Evolutionary conservation across 2,797 vertebrate genomes (phyloP).

Genomic region (Liasis olivaceus): DNA sequence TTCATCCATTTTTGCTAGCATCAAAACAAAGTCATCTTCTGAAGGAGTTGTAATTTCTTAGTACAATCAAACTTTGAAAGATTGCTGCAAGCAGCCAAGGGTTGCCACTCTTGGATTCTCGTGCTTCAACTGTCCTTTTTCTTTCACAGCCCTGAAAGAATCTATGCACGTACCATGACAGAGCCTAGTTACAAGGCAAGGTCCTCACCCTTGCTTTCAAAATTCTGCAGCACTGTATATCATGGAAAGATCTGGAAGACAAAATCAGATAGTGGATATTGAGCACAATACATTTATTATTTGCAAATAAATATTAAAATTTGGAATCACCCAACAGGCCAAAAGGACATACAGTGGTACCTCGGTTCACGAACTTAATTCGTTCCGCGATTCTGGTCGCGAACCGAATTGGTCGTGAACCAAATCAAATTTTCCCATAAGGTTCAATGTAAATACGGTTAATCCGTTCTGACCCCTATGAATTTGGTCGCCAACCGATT

Average conservation of each 20-base stretch:
- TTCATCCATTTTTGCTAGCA: not conserved
- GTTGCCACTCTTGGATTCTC: not conserved
- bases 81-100: not conserved
- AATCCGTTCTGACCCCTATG: no score
- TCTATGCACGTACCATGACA: constrained; percentile 75
- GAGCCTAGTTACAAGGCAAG: constrained; percentile 67
- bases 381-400: no score
- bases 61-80: not conserved
- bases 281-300: not conserved
- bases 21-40: not conserved
- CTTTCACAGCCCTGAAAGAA: not conserved
- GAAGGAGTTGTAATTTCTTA: not conserved
- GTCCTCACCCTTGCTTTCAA: constrained; percentile 60
- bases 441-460: no score
- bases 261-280: not conserved
- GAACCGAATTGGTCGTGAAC: no score
- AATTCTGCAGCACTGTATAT: constrained; percentile 50
- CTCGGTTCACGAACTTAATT: no score
- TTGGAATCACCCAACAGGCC: constrained; percentile 4
- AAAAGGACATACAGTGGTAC: not conserved
- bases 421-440: no score
- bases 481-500: no score
- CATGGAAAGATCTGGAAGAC: constrained; percentile 57
- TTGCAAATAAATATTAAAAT: constrained; percentile 7
- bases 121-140: not conserved